These are phyloP conservation scores for Sesia apiformis DNA, from an alignment of 2,888 invertebrate genomes.

Conservation along the genomic window DNA sequence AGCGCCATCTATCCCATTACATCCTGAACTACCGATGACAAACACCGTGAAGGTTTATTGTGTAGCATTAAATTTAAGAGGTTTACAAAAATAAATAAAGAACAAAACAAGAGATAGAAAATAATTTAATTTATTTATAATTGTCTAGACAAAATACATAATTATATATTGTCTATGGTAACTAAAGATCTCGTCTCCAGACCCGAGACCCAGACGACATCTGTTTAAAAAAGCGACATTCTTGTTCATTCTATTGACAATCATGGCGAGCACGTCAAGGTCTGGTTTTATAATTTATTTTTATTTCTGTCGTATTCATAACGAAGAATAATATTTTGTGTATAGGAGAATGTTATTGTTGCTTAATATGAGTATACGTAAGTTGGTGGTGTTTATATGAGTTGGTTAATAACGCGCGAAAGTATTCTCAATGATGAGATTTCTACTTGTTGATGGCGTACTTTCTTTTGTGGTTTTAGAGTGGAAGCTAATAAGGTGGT, in stretches of 20 bases:
- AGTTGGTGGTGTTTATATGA: conserved; percentile 20
- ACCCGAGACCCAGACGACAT: too few species aligned
- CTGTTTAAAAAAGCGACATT: too few species aligned
- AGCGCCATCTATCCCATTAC: too few species aligned
- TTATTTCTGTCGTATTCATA: conserved; percentile 24
- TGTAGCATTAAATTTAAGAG: too few species aligned
- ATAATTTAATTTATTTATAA: too few species aligned
- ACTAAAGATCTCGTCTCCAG: too few species aligned
- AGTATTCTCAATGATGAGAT: conserved; percentile 28
- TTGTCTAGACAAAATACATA: too few species aligned
- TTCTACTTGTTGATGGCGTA: conserved; percentile 44
- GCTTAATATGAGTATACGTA: conserved; percentile 32
- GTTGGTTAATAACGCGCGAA: conserved; percentile 12
- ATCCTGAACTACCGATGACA: too few species aligned
- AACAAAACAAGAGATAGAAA: too few species aligned
- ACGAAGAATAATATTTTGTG: conserved; percentile 9
- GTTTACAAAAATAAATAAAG: too few species aligned
- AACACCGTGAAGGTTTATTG: too few species aligned
- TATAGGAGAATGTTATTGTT: conserved; percentile 24
- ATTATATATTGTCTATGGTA: too few species aligned
- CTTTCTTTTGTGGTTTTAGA: conserved; percentile 70
- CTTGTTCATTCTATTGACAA: conserved; percentile 48
- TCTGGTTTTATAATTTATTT: conserved; percentile 63
- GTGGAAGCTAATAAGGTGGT: conserved; percentile 85
- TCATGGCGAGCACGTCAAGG: conserved; percentile 81